These are phyloP conservation scores for Ovis canadensis DNA, from an alignment of 2,113 vertebrate species.

Conservation along the genomic window DNA sequence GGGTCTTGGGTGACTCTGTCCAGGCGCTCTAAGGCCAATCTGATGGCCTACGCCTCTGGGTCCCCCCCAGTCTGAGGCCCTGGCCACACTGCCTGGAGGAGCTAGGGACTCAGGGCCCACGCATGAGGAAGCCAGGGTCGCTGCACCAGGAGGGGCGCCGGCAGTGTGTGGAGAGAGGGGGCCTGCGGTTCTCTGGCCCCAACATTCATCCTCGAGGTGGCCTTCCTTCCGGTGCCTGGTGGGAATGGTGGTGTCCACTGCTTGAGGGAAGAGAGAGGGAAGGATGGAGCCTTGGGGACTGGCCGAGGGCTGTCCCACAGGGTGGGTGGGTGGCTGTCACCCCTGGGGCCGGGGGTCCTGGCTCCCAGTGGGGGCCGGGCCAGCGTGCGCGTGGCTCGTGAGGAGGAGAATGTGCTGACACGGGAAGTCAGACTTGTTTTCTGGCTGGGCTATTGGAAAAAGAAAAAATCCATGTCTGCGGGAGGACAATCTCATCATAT, in stretches of 20 bases:
- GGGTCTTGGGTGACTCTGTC: neutral
- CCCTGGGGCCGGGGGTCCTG: accelerated
- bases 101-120: neutral
- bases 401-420: neutral
- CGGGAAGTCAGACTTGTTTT: neutral
- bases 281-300: too few species aligned
- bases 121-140: accelerated
- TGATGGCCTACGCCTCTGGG: accelerated
- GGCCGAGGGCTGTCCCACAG: accelerated
- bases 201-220: accelerated
- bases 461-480: neutral
- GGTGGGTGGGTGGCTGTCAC: too few species aligned
- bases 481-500: neutral
- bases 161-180: accelerated
- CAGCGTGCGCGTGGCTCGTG: accelerated
- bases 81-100: neutral
- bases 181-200: neutral
- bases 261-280: neutral
- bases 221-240: neutral
- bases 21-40: neutral
- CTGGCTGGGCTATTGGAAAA: neutral
- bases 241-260: accelerated
- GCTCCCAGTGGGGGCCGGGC: neutral
- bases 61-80: neutral
- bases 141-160: neutral